Evolutionary conservation across 2,113 vertebrate species (phyloP), one percentile per base, ranked within the genome.

Genomic region (Actenoides lindsayi): DNA sequence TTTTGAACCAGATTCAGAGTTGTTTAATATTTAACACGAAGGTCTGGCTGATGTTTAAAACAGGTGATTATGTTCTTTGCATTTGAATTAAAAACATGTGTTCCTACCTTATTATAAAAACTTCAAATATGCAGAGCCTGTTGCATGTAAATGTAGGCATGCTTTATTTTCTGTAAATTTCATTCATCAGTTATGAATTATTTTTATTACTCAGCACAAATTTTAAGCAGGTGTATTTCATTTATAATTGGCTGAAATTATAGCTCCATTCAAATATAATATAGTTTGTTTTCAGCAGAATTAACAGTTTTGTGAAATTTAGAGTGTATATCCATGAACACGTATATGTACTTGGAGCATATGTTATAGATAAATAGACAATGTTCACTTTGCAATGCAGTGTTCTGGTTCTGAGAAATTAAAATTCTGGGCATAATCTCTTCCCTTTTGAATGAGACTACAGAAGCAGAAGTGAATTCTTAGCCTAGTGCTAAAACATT

Each of bases 1-100:
- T 64, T 95, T 94, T 93, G 75, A 95, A 92, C 6, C 25, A 76
- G 62, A 54, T 88, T 90, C 68, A 87, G 65, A 95, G 92, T 64
- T 57, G 10, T 79, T 93, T 73, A 85, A 89, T 89, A 90, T 83
- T 90, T 90, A 81, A 74, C 54, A 83, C 65, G 42, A 73, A 87
- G 28, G n/a, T 3, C n/a, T 95, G 44, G 4, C 11, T 91, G 67
- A 56, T 84, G 50, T 93, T 91, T 54, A 60, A 94, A 96, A 79
- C 27, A 95, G 53, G 54, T 91, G 57, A 91, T 81, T 90, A 64
- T 60, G 59, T 67, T 83, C 25, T 94, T 90, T 67, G 16, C 37
- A 42, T 67, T 92, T 91, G 11, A 95, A 89, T 91, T 84, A 87
- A 89, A 95, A 78, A n/a, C 93, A 85, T 51, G 11, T 90, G 75